Base-by-base conservation (phyloP, 1,140 invertebrate species). In the Gonatopus flavifemur region DNA sequence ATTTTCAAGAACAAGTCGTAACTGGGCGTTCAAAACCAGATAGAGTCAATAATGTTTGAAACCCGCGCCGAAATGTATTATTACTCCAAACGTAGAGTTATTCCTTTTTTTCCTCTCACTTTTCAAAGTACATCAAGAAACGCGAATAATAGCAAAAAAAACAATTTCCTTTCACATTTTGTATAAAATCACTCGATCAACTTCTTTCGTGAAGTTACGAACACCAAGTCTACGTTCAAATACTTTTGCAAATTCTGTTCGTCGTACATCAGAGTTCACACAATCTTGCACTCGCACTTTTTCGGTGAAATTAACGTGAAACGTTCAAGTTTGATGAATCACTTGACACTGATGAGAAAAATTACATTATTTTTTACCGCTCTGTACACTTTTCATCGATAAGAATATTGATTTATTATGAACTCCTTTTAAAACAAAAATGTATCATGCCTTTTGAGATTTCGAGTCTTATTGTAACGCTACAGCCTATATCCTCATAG, bases 1-100 rank as follows among this genome's bases (percentile, higher is more conserved):
- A 54, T 57, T 57, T 61, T 62, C 13, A 7, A 21, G 9, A 31
- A 7, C 13, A 42, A 37, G 37, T 21, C 42, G 41, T 52, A 46
- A 55, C 49, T 46, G 44, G 49, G 49, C 53, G 49, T 56, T 21
- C 22, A 44, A 37, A n/a, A n/a, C n/a, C n/a, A n/a, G n/a, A n/a
- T n/a, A 21, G 36, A 15, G 19, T 28, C 21, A n/a, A 39, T 22
- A 56, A 36, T 15, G 18, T 65, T 65, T 59, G 49, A 65, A 65
- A 61, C 13, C 38, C 62, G 61, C 62, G 62, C 62, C 62, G 42
- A 51, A 52, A 9, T n/a, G n/a, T 37, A 47, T 47, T 42, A 24
- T 43, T 28, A 8, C n/a, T n/a, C 12, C 16, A 25, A 41, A 21
- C 12, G 24, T 20, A 46, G 32, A 41, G 43, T 57, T 49, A 45